phyloP scores from a whole-genome alignment of 2,113 vertebrate species.

The Osmerus eperlanus region DNA sequence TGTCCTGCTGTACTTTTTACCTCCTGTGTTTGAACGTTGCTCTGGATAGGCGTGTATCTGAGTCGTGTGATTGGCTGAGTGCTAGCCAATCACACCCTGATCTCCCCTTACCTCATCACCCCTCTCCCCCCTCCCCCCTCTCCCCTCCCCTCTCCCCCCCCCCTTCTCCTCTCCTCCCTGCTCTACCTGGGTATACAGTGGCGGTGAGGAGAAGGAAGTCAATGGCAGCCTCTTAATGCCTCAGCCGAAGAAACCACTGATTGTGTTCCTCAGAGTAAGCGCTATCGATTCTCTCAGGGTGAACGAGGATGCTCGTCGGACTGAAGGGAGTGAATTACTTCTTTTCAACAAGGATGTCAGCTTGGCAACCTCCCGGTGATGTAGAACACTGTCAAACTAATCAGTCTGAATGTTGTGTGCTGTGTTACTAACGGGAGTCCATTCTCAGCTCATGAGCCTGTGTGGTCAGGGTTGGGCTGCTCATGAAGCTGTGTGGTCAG shows the following conservation, averaged over 20 bases:
- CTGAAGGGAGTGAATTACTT: neutral
- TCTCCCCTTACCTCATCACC: too few species aligned
- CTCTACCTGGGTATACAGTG: neutral
- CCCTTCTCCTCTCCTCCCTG: neutral
- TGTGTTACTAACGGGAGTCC: too few species aligned
- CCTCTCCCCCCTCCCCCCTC: too few species aligned
- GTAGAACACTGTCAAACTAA: too few species aligned
- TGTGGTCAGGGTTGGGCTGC: too few species aligned
- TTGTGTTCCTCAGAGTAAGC: constrained; percentile 2
- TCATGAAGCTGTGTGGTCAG: too few species aligned
- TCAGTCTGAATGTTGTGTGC: too few species aligned
- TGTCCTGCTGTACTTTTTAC: too few species aligned
- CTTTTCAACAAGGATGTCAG: neutral
- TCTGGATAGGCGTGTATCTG: too few species aligned
- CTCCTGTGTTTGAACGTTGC: too few species aligned
- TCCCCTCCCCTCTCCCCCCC: too few species aligned
- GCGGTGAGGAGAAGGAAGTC: neutral
- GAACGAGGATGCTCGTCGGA: neutral
- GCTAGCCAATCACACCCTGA: neutral
- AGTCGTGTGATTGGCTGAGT: constrained; percentile 8
- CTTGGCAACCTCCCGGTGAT: neutral
- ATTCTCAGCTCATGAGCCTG: too few species aligned
- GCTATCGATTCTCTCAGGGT: neutral
- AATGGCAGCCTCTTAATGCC: neutral
- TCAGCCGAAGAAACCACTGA: neutral